phyloP scores from a whole-genome alignment of 2,113 vertebrate genomes.

The Trochalopteron elliotii region DNA sequence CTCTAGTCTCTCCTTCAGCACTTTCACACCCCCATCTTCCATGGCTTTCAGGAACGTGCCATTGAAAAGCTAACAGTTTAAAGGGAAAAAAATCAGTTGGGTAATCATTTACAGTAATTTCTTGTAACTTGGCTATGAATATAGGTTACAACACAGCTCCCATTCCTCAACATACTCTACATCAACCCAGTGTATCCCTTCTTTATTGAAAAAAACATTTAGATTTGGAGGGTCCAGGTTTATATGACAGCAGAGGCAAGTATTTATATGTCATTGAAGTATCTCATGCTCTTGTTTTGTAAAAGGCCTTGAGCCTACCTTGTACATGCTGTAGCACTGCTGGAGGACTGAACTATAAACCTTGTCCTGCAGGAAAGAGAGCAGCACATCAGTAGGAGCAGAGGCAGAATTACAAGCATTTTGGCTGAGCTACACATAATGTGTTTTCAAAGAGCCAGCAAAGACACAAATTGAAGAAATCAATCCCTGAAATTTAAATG shows the following conservation, averaged over 20 bases:
- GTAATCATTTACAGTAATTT: not conserved
- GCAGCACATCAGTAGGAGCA: not conserved
- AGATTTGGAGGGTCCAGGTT: not conserved
- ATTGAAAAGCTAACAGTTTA: constrained; percentile 87
- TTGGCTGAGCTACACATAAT: not conserved
- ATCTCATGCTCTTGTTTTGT: not conserved
- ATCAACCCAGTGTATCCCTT: not conserved
- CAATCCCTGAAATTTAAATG: not conserved
- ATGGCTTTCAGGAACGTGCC: constrained; percentile 90
- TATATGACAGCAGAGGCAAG: not conserved
- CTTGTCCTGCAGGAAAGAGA: constrained; percentile 84
- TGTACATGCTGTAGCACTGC: constrained; percentile 99
- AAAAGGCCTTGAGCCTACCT: constrained; percentile 75
- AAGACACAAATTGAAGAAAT: not conserved
- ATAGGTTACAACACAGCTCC: not conserved
- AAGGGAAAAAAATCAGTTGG: not conserved
- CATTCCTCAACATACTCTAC: not conserved
- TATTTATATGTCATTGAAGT: not conserved
- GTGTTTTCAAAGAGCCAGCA: not conserved
- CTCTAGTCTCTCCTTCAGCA: constrained; percentile 91
- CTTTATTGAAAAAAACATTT: not conserved
- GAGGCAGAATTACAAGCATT: not conserved
- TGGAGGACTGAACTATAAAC: constrained; percentile 93
- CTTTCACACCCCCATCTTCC: constrained; percentile 89
- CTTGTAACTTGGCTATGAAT: not conserved